phyloP scores from a whole-genome alignment of 2,888 invertebrate genomes.

The Phragmatobia fuliginosa region DNA sequence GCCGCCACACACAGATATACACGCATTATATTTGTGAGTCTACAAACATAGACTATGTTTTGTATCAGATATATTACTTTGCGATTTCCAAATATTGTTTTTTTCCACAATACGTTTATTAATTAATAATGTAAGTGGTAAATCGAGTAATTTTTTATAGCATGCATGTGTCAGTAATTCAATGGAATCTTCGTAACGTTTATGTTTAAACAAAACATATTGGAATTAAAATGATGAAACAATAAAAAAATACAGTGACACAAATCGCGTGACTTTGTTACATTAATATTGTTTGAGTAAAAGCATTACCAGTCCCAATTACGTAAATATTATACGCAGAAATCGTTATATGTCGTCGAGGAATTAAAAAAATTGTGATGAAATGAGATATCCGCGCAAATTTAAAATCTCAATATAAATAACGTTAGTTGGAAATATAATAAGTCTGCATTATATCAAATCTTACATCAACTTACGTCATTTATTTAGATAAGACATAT shows the following conservation, averaged over 20 bases:
- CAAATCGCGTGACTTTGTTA: conserved; percentile 30
- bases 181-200: background rate
- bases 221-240: conserved; percentile 13
- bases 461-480: background rate
- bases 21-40: background rate
- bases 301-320: conserved; percentile 31
- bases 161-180: background rate
- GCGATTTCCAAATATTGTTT: background rate
- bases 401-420: conserved; percentile 11
- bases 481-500: background rate
- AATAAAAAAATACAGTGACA: conserved; percentile 22
- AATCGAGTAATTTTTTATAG: background rate
- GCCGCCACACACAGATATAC: no score
- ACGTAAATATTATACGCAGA: conserved; percentile 29
- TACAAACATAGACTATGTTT: background rate
- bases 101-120: background rate
- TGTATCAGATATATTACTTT: background rate
- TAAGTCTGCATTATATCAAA: background rate
- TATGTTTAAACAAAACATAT: conserved; percentile 1
- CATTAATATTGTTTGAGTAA: conserved; percentile 33
- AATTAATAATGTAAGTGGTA: background rate
- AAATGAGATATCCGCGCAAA: conserved; percentile 16
- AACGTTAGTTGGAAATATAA: background rate
- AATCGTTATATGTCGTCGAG: conserved; percentile 16
- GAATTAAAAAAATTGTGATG: conserved; percentile 20